These are phyloP conservation scores for Pempheris klunzingeri DNA, from an alignment of 2,797 vertebrate species.

Conservation along the genomic window DNA sequence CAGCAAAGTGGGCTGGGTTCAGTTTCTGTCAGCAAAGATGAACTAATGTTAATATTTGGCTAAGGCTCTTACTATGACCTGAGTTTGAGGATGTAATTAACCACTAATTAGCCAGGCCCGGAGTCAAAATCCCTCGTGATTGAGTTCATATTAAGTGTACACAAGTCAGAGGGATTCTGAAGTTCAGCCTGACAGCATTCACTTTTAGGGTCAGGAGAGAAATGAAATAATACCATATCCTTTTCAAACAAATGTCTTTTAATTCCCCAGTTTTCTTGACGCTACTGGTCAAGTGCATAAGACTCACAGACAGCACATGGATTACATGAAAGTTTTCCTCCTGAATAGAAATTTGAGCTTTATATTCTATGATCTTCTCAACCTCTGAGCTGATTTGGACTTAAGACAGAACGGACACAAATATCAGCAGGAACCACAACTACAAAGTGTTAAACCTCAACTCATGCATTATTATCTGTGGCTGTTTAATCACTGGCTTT, in stretches of 20 bases:
- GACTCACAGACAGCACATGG: constrained; percentile 30
- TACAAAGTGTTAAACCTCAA: constrained; percentile 25
- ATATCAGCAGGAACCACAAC: constrained; percentile 41
- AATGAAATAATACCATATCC: constrained; percentile 39
- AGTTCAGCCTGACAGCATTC: constrained; percentile 51
- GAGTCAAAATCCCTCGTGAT: constrained; percentile 51
- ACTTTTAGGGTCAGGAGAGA: constrained; percentile 35
- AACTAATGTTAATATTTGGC: constrained; percentile 47
- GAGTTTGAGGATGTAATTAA: constrained; percentile 68
- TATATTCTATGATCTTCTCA: constrained; percentile 37
- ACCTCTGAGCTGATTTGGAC: constrained; percentile 39
- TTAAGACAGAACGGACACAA: constrained; percentile 42
- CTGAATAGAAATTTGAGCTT: constrained; percentile 37
- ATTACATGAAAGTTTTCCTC: constrained; percentile 38
- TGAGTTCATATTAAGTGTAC: constrained; percentile 58
- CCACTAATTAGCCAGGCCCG: constrained; percentile 65
- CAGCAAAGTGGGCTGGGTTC: constrained; percentile 33
- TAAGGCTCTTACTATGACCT: constrained; percentile 57
- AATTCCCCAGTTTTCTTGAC: constrained; percentile 33
- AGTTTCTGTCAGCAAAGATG: constrained; percentile 47
- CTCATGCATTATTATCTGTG: constrained; percentile 32
- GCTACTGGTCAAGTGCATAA: constrained; percentile 22
- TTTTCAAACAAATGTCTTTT: constrained; percentile 47
- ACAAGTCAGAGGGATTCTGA: constrained; percentile 60
- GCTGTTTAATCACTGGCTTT: constrained; percentile 51